Percentiles rank a stretch among this genome's conserved stretches.
Evolutionary conservation across 1,140 invertebrate species (phyloP).

Genomic region (Plectus sambesii): DNA sequence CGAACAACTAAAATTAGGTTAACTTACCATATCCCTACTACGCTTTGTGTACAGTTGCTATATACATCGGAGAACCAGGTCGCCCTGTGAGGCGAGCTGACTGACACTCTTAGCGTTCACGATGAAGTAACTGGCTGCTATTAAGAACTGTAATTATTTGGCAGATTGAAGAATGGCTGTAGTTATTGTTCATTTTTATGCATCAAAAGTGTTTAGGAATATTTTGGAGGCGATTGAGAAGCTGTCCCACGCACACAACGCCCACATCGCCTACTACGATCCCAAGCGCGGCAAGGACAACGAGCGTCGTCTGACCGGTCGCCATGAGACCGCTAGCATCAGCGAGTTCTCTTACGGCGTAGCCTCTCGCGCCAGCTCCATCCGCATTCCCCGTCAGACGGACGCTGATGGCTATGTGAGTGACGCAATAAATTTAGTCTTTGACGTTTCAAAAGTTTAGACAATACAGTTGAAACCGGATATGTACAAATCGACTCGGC

Average conservation of each 20-base stretch:
- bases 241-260: slow-evolving; percentile 64
- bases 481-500: no score
- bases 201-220: slow-evolving; percentile 13
- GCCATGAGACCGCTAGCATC: slow-evolving; percentile 68
- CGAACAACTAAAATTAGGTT: no score
- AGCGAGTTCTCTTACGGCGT: slow-evolving; percentile 67
- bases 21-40: no score
- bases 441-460: background rate
- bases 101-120: slow-evolving; percentile 11
- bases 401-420: slow-evolving; percentile 60
- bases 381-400: slow-evolving; percentile 67
- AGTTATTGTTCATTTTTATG: no score
- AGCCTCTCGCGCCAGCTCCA: slow-evolving; percentile 65
- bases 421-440: slow-evolving; percentile 9
- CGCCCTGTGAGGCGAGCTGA: no score
- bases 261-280: slow-evolving; percentile 77
- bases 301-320: slow-evolving; percentile 66
- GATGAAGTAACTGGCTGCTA: no score
- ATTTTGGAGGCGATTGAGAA: slow-evolving; percentile 54
- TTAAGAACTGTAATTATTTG: no score
- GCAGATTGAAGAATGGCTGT: no score
- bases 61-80: no score
- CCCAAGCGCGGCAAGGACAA: slow-evolving; percentile 68
- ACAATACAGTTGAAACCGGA: background rate
- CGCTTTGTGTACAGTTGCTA: no score